A percentile compares a stretch with the other conserved stretches of the same genome.
phyloP scores from a whole-genome alignment of 2,888 invertebrate genomes.

The Agrotis puta region DNA sequence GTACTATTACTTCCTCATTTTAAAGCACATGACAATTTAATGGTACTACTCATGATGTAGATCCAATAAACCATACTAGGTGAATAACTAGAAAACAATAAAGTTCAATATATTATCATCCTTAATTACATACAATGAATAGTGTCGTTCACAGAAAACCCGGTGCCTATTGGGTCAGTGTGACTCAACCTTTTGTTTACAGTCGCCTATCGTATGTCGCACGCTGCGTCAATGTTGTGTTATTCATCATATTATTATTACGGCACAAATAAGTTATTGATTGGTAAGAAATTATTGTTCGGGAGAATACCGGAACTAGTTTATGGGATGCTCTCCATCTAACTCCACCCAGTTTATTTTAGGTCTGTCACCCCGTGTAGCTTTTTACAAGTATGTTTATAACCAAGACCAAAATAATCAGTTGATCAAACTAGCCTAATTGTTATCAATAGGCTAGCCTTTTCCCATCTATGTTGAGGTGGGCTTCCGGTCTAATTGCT shows the following conservation, averaged over 20 bases:
- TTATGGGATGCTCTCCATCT: neutral
- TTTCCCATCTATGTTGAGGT: too few species aligned
- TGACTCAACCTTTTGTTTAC: conserved; percentile 79
- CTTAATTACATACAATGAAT: conserved; percentile 64
- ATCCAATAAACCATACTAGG: conserved; percentile 32
- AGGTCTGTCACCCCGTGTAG: neutral
- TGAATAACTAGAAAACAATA: conserved; percentile 48
- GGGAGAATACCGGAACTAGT: conserved; percentile 20
- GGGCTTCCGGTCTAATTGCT: too few species aligned
- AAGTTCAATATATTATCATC: conserved; percentile 58
- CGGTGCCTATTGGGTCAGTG: conserved; percentile 69
- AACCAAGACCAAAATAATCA: neutral
- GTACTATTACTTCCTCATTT: neutral
- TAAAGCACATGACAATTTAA: conserved; percentile 7
- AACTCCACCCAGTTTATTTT: neutral
- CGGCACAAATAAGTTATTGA: conserved; percentile 83
- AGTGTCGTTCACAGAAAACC: conserved; percentile 65
- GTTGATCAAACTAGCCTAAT: too few species aligned
- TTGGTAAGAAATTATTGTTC: conserved; percentile 21
- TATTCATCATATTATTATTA: conserved; percentile 65
- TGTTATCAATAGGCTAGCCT: too few species aligned
- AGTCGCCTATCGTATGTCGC: conserved; percentile 60
- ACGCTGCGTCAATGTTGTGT: conserved; percentile 64
- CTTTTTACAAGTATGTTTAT: too few species aligned
- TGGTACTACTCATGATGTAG: neutral